Base-by-base conservation (phyloP, 2,797 vertebrate genomes). In the Sphaeramia orbicularis region DNA sequence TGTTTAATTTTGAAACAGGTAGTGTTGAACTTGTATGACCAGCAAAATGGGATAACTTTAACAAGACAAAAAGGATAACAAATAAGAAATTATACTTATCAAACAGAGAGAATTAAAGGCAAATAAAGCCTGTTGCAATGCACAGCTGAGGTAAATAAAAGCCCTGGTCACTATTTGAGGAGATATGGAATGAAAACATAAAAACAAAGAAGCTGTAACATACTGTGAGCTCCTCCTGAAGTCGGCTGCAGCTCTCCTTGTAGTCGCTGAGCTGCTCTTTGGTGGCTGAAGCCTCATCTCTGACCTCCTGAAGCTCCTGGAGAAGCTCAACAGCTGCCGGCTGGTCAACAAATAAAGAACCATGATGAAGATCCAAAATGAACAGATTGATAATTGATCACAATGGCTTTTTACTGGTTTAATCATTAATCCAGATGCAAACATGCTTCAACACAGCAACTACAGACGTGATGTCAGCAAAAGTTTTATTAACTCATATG, bases 231-330 rank as follows among this genome's bases (percentile, higher is more conserved):
- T 96, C 92, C 62, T 94, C 91, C 67, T 94, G 86, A 50, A 96
- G 93, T 65, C 91, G 93, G 67, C 92, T 91, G 81, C 91, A 87
- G 60, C 88, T 90, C 82, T 96, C 88, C 91, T 86, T 95, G 81
- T 81, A 95, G 87, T 53, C 81, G 56, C 41, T 78, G 21, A 96
- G 91, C 68, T 97, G 93, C 90, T 96, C 94, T 86, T 94, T 93
- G 70, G 94, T 89, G 82, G 88, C 83, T 14, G 83, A 71, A 32
- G 87, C 93, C 30, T 97, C 93, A 16, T 86, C 83, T 92, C 78
- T 89, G 72, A 92, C 80, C 73, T 86, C 83, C 71, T 91, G 81
- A 52, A 95, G 63, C 87, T 95, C 87, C 73, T 54, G 82, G 8
- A 79, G 86, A 41, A 91, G 81, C 24, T 84, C 64, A 0, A 83